Evolutionary conservation across 2,888 invertebrate species (phyloP).

Genomic region (Dasysyrphus tricinctus): DNA sequence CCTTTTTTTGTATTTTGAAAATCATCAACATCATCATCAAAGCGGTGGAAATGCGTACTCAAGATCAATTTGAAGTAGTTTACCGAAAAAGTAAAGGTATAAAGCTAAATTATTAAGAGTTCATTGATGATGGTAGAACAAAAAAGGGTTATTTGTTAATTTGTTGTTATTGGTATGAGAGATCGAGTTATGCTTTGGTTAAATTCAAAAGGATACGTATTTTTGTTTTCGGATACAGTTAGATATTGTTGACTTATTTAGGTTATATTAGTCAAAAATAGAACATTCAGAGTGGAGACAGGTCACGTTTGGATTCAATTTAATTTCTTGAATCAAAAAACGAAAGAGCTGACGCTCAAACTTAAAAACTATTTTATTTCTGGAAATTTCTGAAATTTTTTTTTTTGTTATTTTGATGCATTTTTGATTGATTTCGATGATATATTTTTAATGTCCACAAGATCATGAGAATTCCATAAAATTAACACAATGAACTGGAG

Average conservation of each 20-base stretch:
- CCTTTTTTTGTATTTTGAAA: slow-evolving; percentile 47
- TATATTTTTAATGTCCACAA: too few relatives aligned
- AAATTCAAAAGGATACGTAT: not conserved
- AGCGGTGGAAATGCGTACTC: slow-evolving; percentile 63
- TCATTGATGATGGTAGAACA: not conserved
- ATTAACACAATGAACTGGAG: too few relatives aligned
- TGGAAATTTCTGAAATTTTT: not conserved
- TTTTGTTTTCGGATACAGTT: slow-evolving; percentile 42
- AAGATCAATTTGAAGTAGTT: slow-evolving; percentile 69
- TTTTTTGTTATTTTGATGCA: too few relatives aligned
- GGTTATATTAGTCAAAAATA: slow-evolving; percentile 43
- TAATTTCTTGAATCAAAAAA: not conserved
- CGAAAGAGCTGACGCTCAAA: not conserved
- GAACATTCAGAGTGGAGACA: not conserved
- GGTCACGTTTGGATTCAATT: not conserved
- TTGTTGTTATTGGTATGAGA: slow-evolving; percentile 5
- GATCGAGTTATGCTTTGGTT: slow-evolving; percentile 22
- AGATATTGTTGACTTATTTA: slow-evolving; percentile 41
- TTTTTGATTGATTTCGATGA: too few relatives aligned
- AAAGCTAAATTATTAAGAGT: slow-evolving; percentile 23
- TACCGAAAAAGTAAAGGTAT: slow-evolving; percentile 35
- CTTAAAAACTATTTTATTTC: not conserved
- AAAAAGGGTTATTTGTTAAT: slow-evolving; percentile 25
- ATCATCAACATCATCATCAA: slow-evolving; percentile 51
- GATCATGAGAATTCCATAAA: too few relatives aligned